phyloP scores from a whole-genome alignment of 1,140 invertebrate genomes.

The Andrena cerasifolii region DNA sequence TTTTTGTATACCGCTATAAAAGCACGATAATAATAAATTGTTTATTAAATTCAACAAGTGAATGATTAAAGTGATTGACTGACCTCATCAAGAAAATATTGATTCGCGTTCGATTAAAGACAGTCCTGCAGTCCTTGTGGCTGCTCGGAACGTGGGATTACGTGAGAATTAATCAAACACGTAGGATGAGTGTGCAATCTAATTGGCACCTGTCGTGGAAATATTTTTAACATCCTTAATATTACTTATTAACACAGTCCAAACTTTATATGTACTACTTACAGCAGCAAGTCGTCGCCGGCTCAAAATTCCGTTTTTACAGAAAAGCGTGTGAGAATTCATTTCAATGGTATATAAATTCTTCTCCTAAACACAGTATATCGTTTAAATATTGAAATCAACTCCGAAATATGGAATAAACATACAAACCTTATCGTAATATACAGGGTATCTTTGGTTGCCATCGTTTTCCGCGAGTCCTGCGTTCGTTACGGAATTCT shows the following conservation, averaged over 20 bases:
- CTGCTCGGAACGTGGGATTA: background rate
- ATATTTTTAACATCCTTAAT: constrained; percentile 21
- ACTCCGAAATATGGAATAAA: constrained; percentile 1
- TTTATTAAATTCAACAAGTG: constrained; percentile 3
- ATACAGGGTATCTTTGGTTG: background rate
- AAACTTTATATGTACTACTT: constrained; percentile 14
- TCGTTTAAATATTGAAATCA: constrained; percentile 13
- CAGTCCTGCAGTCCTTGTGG: constrained; percentile 45
- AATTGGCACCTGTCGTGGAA: constrained; percentile 40
- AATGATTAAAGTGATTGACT: constrained; percentile 3
- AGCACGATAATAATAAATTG: background rate
- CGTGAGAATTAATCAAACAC: constrained; percentile 38
- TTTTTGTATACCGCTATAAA: constrained; percentile 9
- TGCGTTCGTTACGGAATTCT: background rate
- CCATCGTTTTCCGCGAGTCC: background rate
- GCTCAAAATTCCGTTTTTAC: constrained; percentile 54
- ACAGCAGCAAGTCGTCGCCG: constrained; percentile 33
- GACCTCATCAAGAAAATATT: background rate
- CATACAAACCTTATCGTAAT: constrained; percentile 24
- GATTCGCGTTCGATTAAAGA: constrained; percentile 25
- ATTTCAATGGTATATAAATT: constrained; percentile 16
- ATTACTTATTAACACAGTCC: background rate
- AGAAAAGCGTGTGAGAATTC: constrained; percentile 14
- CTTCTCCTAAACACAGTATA: constrained; percentile 13
- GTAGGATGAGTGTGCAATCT: constrained; percentile 32